phyloP scores from a whole-genome alignment of 2,888 invertebrate genomes.

The Tuberolachnus salignus region DNA sequence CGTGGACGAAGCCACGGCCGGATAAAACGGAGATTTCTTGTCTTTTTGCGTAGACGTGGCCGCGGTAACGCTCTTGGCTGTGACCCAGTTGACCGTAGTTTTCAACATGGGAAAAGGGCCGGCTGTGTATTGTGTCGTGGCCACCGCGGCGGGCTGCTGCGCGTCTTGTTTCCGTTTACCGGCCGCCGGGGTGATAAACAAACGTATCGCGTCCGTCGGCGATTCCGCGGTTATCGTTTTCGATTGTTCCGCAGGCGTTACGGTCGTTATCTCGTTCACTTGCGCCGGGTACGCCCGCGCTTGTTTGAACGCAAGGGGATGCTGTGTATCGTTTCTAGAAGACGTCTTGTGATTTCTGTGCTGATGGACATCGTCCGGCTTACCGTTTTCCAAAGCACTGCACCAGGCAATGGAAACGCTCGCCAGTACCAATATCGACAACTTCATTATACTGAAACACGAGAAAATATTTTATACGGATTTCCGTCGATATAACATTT shows the following conservation, averaged over 20 bases:
- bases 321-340: neutral
- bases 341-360: constrained; percentile 23
- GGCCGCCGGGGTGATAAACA: constrained; percentile 10
- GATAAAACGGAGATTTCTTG: no score
- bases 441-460: neutral
- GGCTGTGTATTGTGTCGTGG: neutral
- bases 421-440: neutral
- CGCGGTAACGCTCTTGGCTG: neutral
- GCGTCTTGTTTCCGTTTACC: neutral
- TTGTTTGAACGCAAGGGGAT: neutral
- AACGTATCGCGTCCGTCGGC: neutral
- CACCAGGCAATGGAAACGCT: neutral
- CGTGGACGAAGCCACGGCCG: neutral
- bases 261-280: neutral
- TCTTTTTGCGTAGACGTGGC: neutral
- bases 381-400: neutral
- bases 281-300: constrained; percentile 24
- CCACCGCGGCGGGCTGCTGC: neutral
- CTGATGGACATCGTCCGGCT: neutral
- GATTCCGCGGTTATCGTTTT: neutral
- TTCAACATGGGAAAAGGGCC: neutral
- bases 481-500: no score
- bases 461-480: neutral
- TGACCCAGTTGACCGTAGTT: neutral
- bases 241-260: no score